phyloP scores from a whole-genome alignment of 2,797 vertebrate species.

The Caiman crocodilus region DNA sequence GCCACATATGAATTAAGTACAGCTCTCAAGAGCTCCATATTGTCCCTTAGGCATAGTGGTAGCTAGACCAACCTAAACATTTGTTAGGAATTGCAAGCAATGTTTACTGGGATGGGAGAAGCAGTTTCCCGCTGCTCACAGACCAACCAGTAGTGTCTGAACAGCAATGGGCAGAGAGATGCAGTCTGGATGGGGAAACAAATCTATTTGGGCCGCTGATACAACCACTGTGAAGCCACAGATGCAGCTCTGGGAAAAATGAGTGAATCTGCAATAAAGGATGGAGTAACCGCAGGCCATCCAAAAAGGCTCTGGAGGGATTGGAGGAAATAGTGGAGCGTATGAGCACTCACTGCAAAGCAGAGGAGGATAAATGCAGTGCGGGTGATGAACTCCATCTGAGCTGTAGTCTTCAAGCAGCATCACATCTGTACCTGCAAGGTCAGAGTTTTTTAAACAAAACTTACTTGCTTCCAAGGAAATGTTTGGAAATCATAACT shows the following conservation, averaged over 20 bases:
- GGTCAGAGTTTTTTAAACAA: not conserved
- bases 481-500: not conserved
- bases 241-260: not conserved
- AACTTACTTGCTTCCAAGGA: not conserved
- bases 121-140: not conserved
- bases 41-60: not conserved
- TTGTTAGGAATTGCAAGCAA: not conserved
- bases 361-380: constrained; percentile 77
- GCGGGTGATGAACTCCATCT: constrained; percentile 82
- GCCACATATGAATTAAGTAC: not conserved
- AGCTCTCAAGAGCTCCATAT: not conserved
- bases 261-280: not conserved
- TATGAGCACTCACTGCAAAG: not conserved
- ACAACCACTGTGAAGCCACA: not conserved
- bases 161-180: not conserved
- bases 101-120: not conserved
- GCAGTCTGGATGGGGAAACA: not conserved
- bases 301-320: not conserved
- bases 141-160: not conserved
- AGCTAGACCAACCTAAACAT: not conserved
- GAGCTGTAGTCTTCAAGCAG: constrained; percentile 92
- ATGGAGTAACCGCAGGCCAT: not conserved
- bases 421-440: constrained; percentile 94
- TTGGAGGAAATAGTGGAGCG: not conserved
- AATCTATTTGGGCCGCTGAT: not conserved